phyloP scores from a whole-genome alignment of 2,888 invertebrate genomes.

The Lithosia quadra region DNA sequence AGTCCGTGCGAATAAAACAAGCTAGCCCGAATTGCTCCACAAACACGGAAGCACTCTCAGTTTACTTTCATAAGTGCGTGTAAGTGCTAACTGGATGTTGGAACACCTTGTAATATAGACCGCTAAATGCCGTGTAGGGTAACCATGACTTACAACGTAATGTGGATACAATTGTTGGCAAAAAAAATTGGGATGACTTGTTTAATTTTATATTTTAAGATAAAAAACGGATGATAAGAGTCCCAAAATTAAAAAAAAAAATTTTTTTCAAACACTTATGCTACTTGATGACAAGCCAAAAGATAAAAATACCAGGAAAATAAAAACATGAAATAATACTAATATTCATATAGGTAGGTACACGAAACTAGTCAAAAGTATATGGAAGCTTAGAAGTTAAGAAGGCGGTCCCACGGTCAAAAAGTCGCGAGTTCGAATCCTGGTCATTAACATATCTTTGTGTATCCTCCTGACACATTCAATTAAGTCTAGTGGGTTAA shows the following conservation, averaged over 20 bases:
- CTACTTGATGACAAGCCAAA: too few relatives aligned
- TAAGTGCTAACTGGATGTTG: slow-evolving; percentile 78
- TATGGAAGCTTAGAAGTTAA: too few relatives aligned
- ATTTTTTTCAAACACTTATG: background rate
- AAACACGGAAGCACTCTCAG: slow-evolving; percentile 46
- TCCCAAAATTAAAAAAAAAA: background rate
- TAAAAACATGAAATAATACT: background rate
- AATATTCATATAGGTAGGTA: background rate
- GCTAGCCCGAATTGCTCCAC: slow-evolving; percentile 33
- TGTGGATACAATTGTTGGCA: background rate
- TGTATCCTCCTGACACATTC: too few relatives aligned
- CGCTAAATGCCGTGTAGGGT: slow-evolving; percentile 60
- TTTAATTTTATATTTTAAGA: background rate
- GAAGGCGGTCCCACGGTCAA: too few relatives aligned
- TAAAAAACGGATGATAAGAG: background rate
- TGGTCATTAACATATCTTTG: too few relatives aligned
- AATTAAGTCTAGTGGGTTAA: too few relatives aligned
- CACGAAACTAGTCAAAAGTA: too few relatives aligned
- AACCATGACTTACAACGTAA: slow-evolving; percentile 17
- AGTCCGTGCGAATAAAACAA: slow-evolving; percentile 6
- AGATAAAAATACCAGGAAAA: too few relatives aligned
- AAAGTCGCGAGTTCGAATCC: too few relatives aligned
- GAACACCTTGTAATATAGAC: slow-evolving; percentile 68
- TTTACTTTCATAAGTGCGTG: slow-evolving; percentile 60
- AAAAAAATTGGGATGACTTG: background rate